Evolutionary conservation across 2,888 invertebrate genomes (phyloP).

Genomic region (Petrolisthes cinctipes): DNA sequence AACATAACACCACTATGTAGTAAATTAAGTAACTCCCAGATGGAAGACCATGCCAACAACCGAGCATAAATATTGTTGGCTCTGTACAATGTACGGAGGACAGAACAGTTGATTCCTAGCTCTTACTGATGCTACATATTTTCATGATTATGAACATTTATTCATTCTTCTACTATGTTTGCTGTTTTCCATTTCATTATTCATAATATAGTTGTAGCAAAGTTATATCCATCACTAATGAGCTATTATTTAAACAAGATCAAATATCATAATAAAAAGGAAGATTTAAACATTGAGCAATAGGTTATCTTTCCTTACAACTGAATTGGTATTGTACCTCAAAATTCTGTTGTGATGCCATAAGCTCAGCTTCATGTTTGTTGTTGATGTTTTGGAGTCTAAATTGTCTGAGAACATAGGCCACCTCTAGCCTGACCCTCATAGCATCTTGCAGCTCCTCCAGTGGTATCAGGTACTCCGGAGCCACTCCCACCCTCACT

Average conservation of each 20-base stretch:
- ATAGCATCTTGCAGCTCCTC: constrained; percentile 89
- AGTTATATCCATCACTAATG: not conserved
- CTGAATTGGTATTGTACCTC: constrained; percentile 75
- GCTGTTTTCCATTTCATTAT: no score
- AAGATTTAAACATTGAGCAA: not conserved
- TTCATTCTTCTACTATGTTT: no score
- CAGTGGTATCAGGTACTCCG: constrained; percentile 89
- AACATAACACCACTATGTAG: no score
- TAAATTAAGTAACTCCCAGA: no score
- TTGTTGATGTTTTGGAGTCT: constrained; percentile 86
- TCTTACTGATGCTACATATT: no score
- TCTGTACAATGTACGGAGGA: no score
- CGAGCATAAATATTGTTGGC: no score
- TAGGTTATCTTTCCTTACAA: not conserved
- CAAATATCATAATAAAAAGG: not conserved
- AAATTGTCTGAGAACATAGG: constrained; percentile 84
- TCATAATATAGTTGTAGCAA: no score
- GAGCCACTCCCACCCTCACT: constrained; percentile 85
- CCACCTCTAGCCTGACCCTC: constrained; percentile 88
- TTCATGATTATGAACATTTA: no score
- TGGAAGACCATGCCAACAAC: no score
- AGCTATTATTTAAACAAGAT: not conserved
- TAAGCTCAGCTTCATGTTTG: constrained; percentile 88
- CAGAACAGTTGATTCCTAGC: no score
- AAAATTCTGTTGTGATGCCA: constrained; percentile 89